Evolutionary conservation across 2,888 invertebrate species (phyloP), one percentile per base, ranked within the genome.

Genomic region (Spodoptera picta): DNA sequence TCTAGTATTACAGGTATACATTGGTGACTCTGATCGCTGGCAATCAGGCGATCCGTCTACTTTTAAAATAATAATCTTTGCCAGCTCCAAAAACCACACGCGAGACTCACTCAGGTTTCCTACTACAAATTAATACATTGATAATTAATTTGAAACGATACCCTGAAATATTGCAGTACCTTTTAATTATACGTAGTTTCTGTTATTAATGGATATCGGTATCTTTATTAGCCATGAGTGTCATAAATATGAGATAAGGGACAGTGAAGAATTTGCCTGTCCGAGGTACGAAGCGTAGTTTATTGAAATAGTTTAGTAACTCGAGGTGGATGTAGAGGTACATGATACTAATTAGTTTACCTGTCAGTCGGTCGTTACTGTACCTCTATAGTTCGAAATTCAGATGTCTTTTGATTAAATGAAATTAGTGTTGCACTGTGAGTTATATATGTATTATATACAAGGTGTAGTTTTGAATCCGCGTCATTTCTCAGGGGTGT

Each of bases 101-200:
- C 27, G 27, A 3, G 27, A 4, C 27, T 27, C 27, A 27, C 36
- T 9, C 0, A 36, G 6, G 27, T 24, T 69, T 31, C 50, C 43
- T 19, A 57, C 2, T 63, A 54, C 61, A 61, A 58, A 63, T 64
- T 75, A 72, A 75, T 70, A 70, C 59, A 70, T 50, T 47, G 71
- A 59, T 75, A 75, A 72, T 70, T 75, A 72, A 72, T 75, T 75
- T 57, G 56, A 11, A 56, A 56, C 48, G 51, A 9, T 27, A 59
- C 31, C n/a, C 11, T 70, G 53, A 75, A 75, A 70, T 72, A 72
- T 75, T 63, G 47, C 43, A 43, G 12, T 9, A 36, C 9, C 19
- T 56, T 48, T 45, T 56, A 60, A 75, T 75, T 70, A 70, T 47
- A 46, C 42, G 52, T 49, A 56, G 58, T 52, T 46, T 3, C 10